phyloP scores from a whole-genome alignment of 2,888 invertebrate species.

The Melanophora roralis region DNA sequence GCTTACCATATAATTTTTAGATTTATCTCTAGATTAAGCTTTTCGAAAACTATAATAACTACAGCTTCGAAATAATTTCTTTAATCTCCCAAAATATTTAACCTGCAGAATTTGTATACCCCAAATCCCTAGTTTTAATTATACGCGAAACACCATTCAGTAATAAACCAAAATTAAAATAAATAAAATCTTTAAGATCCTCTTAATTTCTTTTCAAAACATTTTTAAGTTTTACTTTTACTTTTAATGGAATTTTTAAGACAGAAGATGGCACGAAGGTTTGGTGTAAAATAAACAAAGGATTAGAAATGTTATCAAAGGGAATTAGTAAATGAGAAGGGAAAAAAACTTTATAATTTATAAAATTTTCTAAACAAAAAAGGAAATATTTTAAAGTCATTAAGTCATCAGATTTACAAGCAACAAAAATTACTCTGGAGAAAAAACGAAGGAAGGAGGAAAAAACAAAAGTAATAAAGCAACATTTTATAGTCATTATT shows the following conservation, averaged over 20 bases:
- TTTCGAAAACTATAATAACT: too few relatives aligned
- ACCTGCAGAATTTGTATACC: too few relatives aligned
- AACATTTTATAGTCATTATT: constrained; percentile 34
- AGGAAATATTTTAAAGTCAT: constrained; percentile 53
- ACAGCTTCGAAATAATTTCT: background rate
- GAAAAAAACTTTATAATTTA: constrained; percentile 49
- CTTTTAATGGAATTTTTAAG: background rate
- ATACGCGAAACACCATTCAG: background rate
- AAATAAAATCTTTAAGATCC: background rate
- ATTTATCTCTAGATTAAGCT: too few relatives aligned
- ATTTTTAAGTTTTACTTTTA: background rate
- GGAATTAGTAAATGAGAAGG: constrained; percentile 24
- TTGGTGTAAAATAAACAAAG: constrained; percentile 21
- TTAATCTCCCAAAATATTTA: too few relatives aligned
- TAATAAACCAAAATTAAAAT: background rate
- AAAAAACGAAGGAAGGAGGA: background rate
- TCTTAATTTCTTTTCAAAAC: background rate
- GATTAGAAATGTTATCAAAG: constrained; percentile 49
- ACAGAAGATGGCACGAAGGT: background rate
- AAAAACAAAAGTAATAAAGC: constrained; percentile 32
- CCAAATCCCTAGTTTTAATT: background rate
- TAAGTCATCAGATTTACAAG: constrained; percentile 41
- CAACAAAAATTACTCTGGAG: background rate
- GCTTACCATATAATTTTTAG: too few relatives aligned
- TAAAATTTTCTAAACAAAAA: constrained; percentile 39